These are phyloP conservation scores for Melanotaenia maccullochi DNA, from an alignment of 2,797 vertebrate species.

Conservation along the genomic window DNA sequence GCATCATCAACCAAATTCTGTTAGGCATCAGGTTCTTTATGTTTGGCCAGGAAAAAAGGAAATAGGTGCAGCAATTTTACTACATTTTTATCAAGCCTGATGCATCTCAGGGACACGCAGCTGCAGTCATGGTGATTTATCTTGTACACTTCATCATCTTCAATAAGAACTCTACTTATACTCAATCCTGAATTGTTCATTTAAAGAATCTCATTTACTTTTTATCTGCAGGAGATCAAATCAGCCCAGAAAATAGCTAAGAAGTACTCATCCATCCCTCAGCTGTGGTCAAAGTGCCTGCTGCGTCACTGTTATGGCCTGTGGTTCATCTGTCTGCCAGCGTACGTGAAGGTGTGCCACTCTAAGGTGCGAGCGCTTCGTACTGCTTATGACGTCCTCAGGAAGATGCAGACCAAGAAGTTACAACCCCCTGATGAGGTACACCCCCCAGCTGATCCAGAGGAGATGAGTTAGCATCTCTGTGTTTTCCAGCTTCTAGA, in stretches of 20 bases:
- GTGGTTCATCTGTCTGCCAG: conserved; percentile 98
- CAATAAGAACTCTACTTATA: not conserved
- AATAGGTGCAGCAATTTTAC: not conserved
- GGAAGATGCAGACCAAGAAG: conserved; percentile 95
- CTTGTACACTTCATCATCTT: not conserved
- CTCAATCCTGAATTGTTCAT: not conserved
- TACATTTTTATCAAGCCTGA: too few species aligned
- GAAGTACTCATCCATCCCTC: conserved; percentile 93
- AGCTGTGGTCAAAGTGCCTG: conserved; percentile 97
- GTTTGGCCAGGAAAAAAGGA: not conserved
- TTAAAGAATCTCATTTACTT: not conserved
- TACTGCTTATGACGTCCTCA: conserved; percentile 93
- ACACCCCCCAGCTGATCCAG: conserved; percentile 6
- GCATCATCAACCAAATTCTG: not conserved
- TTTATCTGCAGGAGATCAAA: conserved; percentile 90
- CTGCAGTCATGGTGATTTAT: not conserved
- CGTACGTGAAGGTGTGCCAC: conserved; percentile 94
- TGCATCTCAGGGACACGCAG: not conserved
- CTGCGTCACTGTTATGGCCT: conserved; percentile 94
- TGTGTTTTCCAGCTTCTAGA: not conserved
- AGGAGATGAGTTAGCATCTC: not conserved
- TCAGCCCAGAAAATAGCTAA: conserved; percentile 95
- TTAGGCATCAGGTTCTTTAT: not conserved
- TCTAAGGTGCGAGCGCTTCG: conserved; percentile 95
- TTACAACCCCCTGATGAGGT: conserved; percentile 97